Conservation (phyloP, 2,113 vertebrate genomes). For the Lycocorax pyrrhopterus region DNA sequence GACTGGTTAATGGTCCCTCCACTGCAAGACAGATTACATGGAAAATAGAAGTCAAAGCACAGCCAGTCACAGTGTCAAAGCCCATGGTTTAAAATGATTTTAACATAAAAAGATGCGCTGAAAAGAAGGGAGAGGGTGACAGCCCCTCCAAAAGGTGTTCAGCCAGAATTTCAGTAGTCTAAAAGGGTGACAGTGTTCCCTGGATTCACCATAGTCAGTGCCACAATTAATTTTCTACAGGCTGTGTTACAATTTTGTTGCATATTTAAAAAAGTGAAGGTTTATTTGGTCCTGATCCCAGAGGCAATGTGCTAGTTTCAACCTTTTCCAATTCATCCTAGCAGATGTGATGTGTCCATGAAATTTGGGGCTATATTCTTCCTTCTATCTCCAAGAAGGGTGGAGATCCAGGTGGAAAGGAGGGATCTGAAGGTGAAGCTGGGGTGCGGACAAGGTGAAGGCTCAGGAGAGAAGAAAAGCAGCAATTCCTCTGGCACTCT, state of each 20-base stretch:
- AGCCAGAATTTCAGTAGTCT: not conserved
- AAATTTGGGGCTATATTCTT: not conserved
- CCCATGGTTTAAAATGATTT: not conserved
- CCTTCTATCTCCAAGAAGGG: not conserved
- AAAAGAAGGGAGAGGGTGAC: slow-evolving; percentile 6
- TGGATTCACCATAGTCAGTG: not conserved
- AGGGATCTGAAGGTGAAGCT: slow-evolving; percentile 22
- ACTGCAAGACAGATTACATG: slow-evolving; percentile 63
- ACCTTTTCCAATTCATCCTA: not conserved
- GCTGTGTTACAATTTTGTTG: not conserved
- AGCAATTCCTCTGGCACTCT: slow-evolving; percentile 14
- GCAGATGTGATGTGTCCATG: not conserved
- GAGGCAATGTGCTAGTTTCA: not conserved
- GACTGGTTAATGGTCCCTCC: slow-evolving; percentile 61
- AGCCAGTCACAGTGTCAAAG: slow-evolving; percentile 41
- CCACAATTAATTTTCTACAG: not conserved
- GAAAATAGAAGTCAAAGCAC: slow-evolving; percentile 55
- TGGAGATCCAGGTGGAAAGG: not conserved
- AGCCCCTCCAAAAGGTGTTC: not conserved
- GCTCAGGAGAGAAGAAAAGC: slow-evolving; percentile 9
- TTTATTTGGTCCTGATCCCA: slow-evolving; percentile 28
- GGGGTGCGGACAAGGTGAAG: slow-evolving; percentile 23
- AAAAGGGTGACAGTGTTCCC: not conserved
- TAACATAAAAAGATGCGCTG: slow-evolving; percentile 40
- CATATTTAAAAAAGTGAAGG: not conserved